phyloP scores from a whole-genome alignment of 2,113 vertebrate species.

The Clupea harengus region DNA sequence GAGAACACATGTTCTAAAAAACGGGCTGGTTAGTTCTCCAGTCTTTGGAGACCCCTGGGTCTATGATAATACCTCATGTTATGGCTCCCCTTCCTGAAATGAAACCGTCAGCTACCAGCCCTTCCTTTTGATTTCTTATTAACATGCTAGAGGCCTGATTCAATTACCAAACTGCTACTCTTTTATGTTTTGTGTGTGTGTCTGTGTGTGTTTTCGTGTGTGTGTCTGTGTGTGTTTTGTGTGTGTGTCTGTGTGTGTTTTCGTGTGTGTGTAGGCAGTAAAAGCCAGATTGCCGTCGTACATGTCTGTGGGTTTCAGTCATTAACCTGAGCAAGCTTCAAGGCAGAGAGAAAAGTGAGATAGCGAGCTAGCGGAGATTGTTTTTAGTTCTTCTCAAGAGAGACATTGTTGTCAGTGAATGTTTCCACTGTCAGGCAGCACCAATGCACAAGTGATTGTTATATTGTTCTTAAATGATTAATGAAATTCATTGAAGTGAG shows the following conservation, averaged over 20 bases:
- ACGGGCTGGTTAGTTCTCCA: neutral
- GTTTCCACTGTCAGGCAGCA: slow-evolving; percentile 15
- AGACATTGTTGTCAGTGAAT: neutral
- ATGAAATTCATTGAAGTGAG: slow-evolving; percentile 36
- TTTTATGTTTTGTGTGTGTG: neutral
- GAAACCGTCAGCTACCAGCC: slow-evolving; percentile 3
- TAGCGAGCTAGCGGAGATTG: no score
- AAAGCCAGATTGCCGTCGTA: no score
- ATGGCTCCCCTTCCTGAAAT: neutral
- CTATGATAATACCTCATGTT: neutral
- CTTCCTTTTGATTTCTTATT: neutral
- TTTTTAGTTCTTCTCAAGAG: neutral
- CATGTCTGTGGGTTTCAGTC: no score
- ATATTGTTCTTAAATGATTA: slow-evolving; percentile 33
- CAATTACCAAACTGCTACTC: neutral
- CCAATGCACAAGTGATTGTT: slow-evolving; percentile 26
- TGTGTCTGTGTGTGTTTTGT: neutral
- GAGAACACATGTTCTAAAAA: slow-evolving; percentile 24
- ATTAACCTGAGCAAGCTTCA: no score
- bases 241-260: neutral
- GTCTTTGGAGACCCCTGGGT: no score
- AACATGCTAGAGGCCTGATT: neutral
- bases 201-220: neutral
- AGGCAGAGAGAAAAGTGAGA: no score
- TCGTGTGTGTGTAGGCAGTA: neutral